phyloP scores from a whole-genome alignment of 1,140 invertebrate genomes.

The Euschistus heros region DNA sequence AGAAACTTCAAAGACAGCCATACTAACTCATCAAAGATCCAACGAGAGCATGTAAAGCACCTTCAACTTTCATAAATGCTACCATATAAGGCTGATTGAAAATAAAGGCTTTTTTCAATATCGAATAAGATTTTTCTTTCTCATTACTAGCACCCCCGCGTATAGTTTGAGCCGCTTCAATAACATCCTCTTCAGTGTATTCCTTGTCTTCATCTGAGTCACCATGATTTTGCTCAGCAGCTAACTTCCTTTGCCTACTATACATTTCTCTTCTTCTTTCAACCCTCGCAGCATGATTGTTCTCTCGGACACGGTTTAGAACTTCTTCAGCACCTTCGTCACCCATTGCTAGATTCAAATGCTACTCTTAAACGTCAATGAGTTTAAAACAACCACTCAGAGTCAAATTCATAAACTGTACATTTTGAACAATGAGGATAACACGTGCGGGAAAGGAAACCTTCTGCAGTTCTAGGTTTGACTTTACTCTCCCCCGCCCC shows the following conservation, averaged over 20 bases:
- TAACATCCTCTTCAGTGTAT: conserved; percentile 11
- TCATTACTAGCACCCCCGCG: not conserved
- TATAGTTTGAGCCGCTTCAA: not conserved
- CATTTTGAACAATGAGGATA: not conserved
- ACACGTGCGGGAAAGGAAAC: conserved; percentile 3
- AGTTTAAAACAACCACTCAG: not conserved
- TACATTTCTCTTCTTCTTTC: conserved; percentile 6
- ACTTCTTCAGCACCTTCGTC: not conserved
- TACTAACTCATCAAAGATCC: conserved; percentile 37
- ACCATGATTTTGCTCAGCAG: not conserved
- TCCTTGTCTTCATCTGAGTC: not conserved
- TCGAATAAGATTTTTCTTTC: conserved; percentile 4
- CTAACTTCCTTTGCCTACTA: not conserved
- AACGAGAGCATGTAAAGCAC: conserved; percentile 37
- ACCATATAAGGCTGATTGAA: conserved; percentile 34
- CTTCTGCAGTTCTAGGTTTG: not conserved
- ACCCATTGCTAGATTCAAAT: not conserved
- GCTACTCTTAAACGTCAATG: not conserved
- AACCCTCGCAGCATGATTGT: conserved; percentile 4
- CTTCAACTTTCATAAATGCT: conserved; percentile 36
- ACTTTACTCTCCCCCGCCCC: too few species aligned
- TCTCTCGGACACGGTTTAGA: conserved; percentile 2
- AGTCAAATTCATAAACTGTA: not conserved
- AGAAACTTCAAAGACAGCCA: conserved; percentile 5
- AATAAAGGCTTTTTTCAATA: conserved; percentile 37